Conservation (phyloP, 2,888 invertebrate species). For the Palloptera scutellata region DNA sequence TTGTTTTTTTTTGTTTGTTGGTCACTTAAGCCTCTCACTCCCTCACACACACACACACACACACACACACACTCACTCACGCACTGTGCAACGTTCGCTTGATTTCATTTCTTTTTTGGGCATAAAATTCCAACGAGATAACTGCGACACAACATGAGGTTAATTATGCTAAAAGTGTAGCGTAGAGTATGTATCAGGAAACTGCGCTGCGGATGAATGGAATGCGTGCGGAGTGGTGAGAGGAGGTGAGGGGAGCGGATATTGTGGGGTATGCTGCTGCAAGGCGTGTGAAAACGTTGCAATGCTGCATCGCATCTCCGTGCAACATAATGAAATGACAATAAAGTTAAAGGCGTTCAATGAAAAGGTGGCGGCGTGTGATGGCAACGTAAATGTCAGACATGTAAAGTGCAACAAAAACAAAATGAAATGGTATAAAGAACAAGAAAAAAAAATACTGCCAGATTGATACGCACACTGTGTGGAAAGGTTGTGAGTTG, state of each 20-base stretch:
- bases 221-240: neutral
- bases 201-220: neutral
- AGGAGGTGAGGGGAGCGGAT: too few species aligned
- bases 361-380: neutral
- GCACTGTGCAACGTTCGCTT: neutral
- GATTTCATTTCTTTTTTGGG: too few species aligned
- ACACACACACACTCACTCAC: neutral
- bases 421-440: neutral
- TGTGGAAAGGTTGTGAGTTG: neutral
- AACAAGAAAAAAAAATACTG: neutral
- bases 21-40: neutral
- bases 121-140: conserved; percentile 15
- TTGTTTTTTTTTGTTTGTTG: too few species aligned
- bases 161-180: conserved; percentile 22
- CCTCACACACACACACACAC: neutral
- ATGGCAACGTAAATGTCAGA: neutral
- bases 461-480: neutral
- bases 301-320: neutral
- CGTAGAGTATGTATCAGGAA: neutral
- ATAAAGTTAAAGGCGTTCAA: conserved; percentile 4
- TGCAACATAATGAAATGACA: conserved; percentile 8
- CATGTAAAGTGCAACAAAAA: neutral
- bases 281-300: too few species aligned
- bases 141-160: conserved; percentile 28
- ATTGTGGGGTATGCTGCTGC: neutral